Evolutionary conservation across 2,113 vertebrate genomes (phyloP).

Genomic region (Cephalopterus ornatus): DNA sequence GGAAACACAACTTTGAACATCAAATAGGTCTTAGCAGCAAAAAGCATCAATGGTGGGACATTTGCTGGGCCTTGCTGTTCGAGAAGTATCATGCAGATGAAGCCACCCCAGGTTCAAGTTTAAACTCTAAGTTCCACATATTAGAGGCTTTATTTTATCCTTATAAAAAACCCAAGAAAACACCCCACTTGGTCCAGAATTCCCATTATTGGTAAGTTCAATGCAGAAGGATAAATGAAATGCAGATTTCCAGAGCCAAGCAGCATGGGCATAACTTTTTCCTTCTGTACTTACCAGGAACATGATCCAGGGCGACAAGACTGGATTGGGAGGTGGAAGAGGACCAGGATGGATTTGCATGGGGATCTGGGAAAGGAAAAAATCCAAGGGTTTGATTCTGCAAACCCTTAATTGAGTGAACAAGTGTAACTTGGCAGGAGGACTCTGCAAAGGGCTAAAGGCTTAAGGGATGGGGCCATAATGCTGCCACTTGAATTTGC

Average conservation of each 20-base stretch:
- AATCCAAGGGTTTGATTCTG: conserved; percentile 55
- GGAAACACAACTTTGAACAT: conserved; percentile 7
- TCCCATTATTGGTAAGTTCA: neutral
- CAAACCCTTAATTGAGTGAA: conserved; percentile 22
- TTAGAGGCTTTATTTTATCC: neutral
- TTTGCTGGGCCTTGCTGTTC: neutral
- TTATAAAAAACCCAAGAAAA: neutral
- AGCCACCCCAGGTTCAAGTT: neutral
- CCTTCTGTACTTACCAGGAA: conserved; percentile 63
- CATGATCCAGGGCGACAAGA: conserved; percentile 69
- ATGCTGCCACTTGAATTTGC: neutral
- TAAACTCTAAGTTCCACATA: neutral
- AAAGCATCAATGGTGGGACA: neutral
- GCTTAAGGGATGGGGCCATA: neutral
- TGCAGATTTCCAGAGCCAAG: neutral
- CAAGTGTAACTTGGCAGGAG: neutral
- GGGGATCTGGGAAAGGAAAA: conserved; percentile 68
- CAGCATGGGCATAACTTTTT: neutral
- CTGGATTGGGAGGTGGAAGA: conserved; percentile 69
- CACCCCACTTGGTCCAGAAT: neutral
- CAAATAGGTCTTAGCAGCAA: conserved; percentile 15
- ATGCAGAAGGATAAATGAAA: conserved; percentile 11
- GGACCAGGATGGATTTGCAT: conserved; percentile 69
- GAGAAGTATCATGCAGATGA: conserved; percentile 3
- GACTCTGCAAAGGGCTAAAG: neutral